Evolutionary conservation across 2,113 vertebrate species (phyloP).

Genomic region (Microcebus murinus): DNA sequence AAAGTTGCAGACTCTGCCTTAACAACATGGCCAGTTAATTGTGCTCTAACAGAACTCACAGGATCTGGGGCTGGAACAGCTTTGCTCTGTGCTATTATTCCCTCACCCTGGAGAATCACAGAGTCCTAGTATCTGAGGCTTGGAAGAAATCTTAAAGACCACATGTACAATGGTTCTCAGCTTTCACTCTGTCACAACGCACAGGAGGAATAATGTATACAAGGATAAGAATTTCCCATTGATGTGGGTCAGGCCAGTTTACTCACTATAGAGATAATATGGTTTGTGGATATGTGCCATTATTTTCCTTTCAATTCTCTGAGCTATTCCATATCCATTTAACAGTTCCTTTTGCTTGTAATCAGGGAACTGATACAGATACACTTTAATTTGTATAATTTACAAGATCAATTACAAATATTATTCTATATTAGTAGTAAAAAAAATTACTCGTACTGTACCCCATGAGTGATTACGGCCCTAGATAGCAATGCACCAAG

Average conservation of each 20-base stretch:
- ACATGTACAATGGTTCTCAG: neutral
- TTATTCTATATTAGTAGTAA: neutral
- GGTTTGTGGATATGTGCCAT: neutral
- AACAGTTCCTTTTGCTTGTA: neutral
- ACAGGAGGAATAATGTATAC: neutral
- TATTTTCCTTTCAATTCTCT: neutral
- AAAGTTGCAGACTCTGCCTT: neutral
- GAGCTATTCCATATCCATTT: neutral
- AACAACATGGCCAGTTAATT: neutral
- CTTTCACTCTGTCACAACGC: neutral
- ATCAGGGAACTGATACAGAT: neutral
- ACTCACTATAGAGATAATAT: neutral
- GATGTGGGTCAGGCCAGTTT: neutral
- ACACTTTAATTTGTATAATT: neutral
- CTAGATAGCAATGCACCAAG: neutral
- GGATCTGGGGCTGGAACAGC: neutral
- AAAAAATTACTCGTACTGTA: neutral
- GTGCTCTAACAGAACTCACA: neutral
- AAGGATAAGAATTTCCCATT: neutral
- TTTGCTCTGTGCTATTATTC: neutral
- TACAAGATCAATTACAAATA: neutral
- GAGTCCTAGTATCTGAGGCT: neutral
- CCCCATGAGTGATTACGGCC: neutral
- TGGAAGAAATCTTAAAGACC: neutral
- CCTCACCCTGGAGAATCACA: neutral